Evolutionary conservation across 1,140 invertebrate genomes (phyloP), one percentile per base, ranked within the genome.

Genomic region (Helicoverpa zea): DNA sequence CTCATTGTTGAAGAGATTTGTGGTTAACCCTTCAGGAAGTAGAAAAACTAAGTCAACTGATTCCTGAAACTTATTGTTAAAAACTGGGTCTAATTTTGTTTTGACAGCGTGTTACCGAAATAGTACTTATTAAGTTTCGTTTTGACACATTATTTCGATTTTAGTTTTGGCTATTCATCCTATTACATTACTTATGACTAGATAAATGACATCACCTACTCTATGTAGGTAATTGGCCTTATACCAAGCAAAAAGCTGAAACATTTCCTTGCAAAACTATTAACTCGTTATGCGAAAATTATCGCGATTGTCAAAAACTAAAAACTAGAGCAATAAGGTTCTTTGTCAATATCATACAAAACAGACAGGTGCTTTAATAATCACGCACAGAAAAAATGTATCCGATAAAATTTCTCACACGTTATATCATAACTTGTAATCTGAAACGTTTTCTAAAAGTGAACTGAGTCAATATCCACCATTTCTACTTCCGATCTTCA

Each of bases 11-110:
- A 80, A 70, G 58, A 86, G 84, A 84, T 90, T 87, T 85, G 86
- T 86, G 54, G 83, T 81, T 84, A 84, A 75, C 85, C 86, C 81
- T 89, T 83, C 75, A 87, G 90, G 88, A 91, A 86, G 84, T 85
- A 59, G 78, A 86, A 83, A 86, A 88, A 87, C 63, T 73, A 79
- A 82, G 80, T 83, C 51, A 80, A 54, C 82, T 72, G 64, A 52
- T 47, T 84, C 81, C 81, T 81, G 51, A 70, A 81, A 68, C 11
- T 49, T 4, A 63, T 79, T 72, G 52, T 58, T 79, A 51, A 29
- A 79, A 64, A n/a, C 3, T 11, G 30, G 58, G 5, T 16, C 52
- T 70, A 18, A 58, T 68, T 77, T 63, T 52, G 12, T 56, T 59
- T 35, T 30, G 51, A 61, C 12, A 23, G 3, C 10, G 13, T 59